Evolutionary conservation across 2,113 vertebrate species (phyloP), one percentile per base, ranked within the genome.

Genomic region (Fulmarus glacialis): DNA sequence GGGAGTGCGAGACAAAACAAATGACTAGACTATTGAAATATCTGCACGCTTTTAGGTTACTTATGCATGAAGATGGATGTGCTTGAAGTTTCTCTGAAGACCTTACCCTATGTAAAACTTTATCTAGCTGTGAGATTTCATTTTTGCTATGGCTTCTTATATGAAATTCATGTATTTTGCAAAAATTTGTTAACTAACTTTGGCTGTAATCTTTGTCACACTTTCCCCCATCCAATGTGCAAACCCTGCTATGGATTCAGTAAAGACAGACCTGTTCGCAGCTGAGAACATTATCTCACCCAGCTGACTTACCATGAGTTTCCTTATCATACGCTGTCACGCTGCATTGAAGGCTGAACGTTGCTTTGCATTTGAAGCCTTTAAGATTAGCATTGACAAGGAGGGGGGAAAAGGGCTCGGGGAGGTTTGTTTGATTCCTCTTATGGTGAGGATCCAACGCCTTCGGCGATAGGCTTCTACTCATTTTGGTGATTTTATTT

Each of bases 301-400:
- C 83, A 59, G 30, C n/a, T 89, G 60, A 56, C 18, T 52, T 78
- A 29, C 21, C 66, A 7, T 6, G 34, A 45, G n/a, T 64, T 91
- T 62, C 66, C 59, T 80, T 88, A 42, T 47, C 68, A 2, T 24
- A 13, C 0, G 1, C 34, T 74, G 66, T 79, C 52, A 52, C 3
- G 0, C 43, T 1, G 2, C 27, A 17, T 13, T 18, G 42, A 68
- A 2, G 15, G 62, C 58, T 58, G 85, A 70, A 86, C 0, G 0
- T 68, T 4, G 2, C 36, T 85, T 79, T 90, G 62, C 0, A 1
- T 81, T 88, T 85, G 87, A 70, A 90, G 18, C 29, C 68, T 82
- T 82, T 47, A 56, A 74, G 27, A 70, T 50, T n/a, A 50, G 58
- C 30, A n/a, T 16, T 47, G 87, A 45, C 48, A 66, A 71, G 24